Base-by-base conservation (phyloP, 2,113 vertebrate genomes). In the Mionectes macconnelli region DNA sequence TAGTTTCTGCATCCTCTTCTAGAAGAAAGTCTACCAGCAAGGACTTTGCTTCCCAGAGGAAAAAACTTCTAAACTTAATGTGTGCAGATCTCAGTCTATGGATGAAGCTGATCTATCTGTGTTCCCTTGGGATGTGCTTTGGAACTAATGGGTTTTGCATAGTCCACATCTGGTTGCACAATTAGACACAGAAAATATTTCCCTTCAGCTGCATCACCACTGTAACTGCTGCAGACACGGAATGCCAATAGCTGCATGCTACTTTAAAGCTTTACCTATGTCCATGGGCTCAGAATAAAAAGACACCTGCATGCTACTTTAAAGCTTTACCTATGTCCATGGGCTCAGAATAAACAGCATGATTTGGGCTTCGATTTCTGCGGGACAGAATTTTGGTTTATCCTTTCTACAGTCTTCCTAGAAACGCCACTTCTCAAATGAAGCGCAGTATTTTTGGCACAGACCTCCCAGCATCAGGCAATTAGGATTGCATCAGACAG, bases 111-210 rank as follows among this genome's bases (percentile, higher is more conserved):
- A 80, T 88, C 95, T 56, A 45, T 92, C 92, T 87, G 88, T 10
- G 15, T 72, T 79, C 96, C 92, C 90, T 44, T 59, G 82, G 89
- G 93, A 78, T 39, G 35, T 66, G 78, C 94, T 85, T 62, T 94
- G 72, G 87, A 96, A 95, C 78, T 93, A 96, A 97, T 78, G 76
- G 67, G 42, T 94, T 91, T 86, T 94, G 79, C 91, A 92, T 20
- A 80, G 77, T 89, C 91, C 91, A 95, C 96, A 97, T 97, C 95
- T 97, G 97, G 90, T 86, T 94, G 82, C 60, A 87, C 96, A 94
- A 90, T 97, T 93, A 95, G 63, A 77, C 72, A 84, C 63, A 37
- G 87, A 96, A 93, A 94, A 94, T 28, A 86, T 79, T 96, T 96
- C 81, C 60, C 84, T 95, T 94, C 73, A 83, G 88, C 75, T 84